Evolutionary conservation across 2,888 invertebrate genomes (phyloP), one percentile per base, ranked within the genome.

Genomic region (Eustalomyia histrio): DNA sequence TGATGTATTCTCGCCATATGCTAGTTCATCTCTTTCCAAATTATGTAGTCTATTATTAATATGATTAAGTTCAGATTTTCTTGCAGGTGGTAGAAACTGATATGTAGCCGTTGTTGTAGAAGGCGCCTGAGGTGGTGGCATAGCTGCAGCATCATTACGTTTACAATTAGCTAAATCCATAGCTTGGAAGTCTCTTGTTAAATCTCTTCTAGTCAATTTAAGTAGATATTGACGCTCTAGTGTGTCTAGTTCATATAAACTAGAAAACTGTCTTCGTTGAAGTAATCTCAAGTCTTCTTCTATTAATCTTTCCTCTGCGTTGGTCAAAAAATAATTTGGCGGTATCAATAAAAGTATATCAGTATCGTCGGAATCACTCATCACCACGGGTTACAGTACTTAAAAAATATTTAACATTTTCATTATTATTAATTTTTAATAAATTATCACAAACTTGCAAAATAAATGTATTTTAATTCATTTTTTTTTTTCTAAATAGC

Each of bases 291-390:
- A 50, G 50, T 80, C 84, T 71, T 76, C 64, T 16, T 55, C 21
- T 47, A 75, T 58, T 61, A 86, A 64, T 69, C 83, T 92, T 92
- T 83, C 92, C 91, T 86, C 85, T 4, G 87, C 85, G 10, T 83
- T 83, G n/a, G 94, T 92, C 33, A 92, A 88, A 87, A 94, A 95
- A 86, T 95, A 94, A 89, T 95, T 93, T 14, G 96, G 96, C 80
- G 96, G 95, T 88, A 96, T 95, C 85, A 95, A 90, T 85, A 96
- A 90, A 83, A 96, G 92, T 86, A 95, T 93, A 91, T 96, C 96
- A 5, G 96, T 96, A 91, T 96, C 96, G 92, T 96, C 96, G 80
- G 94, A 93, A 87, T 94, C 94, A 91, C 93, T 94, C 94, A 94
- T 94, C 87, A 80, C 84, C 74, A 50, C 43, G 47, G 50, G 47